Percentiles rank a stretch among this genome's conserved stretches.
Evolutionary conservation across 2,113 vertebrate genomes (phyloP).

Genomic region (Rallus limicola): DNA sequence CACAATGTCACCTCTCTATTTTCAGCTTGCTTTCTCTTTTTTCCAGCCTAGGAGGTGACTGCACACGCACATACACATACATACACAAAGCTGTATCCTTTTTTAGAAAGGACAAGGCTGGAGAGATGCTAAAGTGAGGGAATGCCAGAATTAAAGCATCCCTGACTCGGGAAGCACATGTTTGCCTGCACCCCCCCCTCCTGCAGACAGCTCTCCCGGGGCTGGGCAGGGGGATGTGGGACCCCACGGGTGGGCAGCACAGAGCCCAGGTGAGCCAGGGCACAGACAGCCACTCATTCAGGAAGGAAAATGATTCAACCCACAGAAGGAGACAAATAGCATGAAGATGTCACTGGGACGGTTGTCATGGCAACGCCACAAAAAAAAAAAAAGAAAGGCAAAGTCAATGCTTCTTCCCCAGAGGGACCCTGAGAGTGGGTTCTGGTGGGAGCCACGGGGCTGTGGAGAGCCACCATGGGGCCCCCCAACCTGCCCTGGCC

Average conservation of each 20-base stretch:
- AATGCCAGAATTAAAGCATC: fast-evolving
- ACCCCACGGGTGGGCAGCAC: fast-evolving
- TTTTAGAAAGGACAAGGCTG: not conserved
- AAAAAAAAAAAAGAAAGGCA: not conserved
- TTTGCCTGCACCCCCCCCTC: not conserved
- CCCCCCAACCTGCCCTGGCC: fast-evolving
- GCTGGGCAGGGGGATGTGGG: not conserved
- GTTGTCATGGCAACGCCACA: slow-evolving; percentile 29
- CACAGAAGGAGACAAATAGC: not conserved
- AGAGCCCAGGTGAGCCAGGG: not conserved
- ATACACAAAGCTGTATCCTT: not conserved
- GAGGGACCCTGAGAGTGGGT: not conserved
- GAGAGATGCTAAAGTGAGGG: not conserved
- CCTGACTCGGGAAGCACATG: fast-evolving
- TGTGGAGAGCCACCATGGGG: not conserved
- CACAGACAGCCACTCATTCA: not conserved
- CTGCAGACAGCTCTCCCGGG: fast-evolving
- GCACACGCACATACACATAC: not conserved
- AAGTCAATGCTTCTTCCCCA: not conserved
- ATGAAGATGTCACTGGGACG: not conserved
- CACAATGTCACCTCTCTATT: slow-evolving; percentile 9
- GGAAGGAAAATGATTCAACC: not conserved
- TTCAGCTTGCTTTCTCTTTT: not conserved
- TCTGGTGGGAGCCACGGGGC: not conserved
- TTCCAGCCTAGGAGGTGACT: not conserved